Base-by-base conservation (phyloP, 2,113 vertebrate genomes). In the Anoplopoma fimbria region DNA sequence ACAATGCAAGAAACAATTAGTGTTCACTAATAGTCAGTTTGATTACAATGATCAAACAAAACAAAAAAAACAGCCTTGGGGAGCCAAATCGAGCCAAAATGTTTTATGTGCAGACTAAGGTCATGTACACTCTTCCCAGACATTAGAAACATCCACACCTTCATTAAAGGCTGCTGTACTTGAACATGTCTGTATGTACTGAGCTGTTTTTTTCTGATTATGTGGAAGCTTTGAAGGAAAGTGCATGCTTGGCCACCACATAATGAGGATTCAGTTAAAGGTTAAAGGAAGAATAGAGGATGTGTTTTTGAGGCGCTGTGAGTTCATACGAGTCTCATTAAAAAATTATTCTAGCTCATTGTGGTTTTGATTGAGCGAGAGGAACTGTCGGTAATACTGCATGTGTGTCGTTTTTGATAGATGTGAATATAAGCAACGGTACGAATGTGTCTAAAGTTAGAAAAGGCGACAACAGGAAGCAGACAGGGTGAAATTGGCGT, bases 401-500 rank as follows among this genome's bases (percentile, higher is more conserved):
- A n/a, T n/a, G 53, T 29, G n/a, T 4, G 33, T 55, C 19, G 12
- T 19, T 51, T 64, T 34, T 81, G 73, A 87, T 64, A 75, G 74
- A 87, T 75, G 79, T 67, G 53, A 69, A 40, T 63, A 23, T 51
- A 70, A 67, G 69, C n/a, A 60, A 76, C 23, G 58, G 40, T 15
- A 23, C 69, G 55, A 81, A 58, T 67, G 81, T 68, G 68, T 71
- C 73, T 72, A 51, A 79, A 55, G 77, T 73, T 79, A 51, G 86
- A 78, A 38, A 47, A 68, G 75, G 81, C 33, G 7, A 68, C 78
- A 82, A 60, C 71, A 77, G 75, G 79, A 88, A 80, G 86, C 89
- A 90, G 84, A 87, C 87, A 75, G 84, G 89, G 87, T 79, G 89
- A 88, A 90, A 90, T 81, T 87, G 87, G 81, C 61, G 69, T 67